These are phyloP conservation scores for Zosterops pallidus DNA, from an alignment of 2,113 vertebrate genomes.

Conservation along the genomic window DNA sequence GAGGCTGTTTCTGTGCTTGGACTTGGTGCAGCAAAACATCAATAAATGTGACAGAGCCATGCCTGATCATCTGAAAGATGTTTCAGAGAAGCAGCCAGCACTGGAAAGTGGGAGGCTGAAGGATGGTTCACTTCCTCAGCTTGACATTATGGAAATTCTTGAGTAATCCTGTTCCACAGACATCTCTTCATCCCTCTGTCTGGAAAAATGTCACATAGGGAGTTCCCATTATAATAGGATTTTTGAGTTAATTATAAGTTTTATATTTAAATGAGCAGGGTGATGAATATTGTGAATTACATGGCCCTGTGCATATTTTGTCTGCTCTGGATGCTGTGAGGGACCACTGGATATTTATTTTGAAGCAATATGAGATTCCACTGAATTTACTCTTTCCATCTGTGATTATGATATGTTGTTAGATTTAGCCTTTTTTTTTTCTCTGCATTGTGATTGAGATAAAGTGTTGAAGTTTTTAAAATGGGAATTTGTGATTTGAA, in stretches of 20 bases:
- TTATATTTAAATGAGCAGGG: background rate
- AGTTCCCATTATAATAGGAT: background rate
- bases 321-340: background rate
- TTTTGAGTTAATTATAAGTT: background rate
- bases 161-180: background rate
- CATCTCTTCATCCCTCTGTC: background rate
- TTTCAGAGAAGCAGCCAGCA: background rate
- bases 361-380: background rate
- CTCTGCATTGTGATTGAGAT: background rate
- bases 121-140: background rate
- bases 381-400: background rate
- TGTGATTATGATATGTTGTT: background rate
- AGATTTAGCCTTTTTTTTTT: background rate
- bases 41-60: background rate
- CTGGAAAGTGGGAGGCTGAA: background rate
- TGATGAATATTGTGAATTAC: background rate
- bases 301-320: background rate
- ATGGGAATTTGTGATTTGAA: no score
- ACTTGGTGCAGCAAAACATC: background rate
- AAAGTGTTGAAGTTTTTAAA: background rate
- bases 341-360: background rate
- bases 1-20: background rate
- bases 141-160: background rate
- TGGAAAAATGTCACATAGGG: background rate
- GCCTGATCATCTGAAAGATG: background rate